phyloP scores from a whole-genome alignment of 2,113 vertebrate species.

The Morphnarchus princeps region DNA sequence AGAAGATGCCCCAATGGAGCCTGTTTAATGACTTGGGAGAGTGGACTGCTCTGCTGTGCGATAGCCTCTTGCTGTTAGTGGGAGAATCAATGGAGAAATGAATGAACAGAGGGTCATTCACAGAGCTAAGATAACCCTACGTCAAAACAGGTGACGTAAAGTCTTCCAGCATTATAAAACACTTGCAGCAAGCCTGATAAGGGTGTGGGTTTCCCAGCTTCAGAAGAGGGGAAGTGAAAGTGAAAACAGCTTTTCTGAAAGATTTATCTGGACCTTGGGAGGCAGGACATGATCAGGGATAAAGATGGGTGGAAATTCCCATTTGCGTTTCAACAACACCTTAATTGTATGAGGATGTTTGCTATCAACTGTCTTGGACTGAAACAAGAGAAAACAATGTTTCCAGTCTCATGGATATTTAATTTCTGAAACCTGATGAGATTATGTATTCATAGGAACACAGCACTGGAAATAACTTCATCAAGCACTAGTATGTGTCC shows the following conservation, averaged over 20 bases:
- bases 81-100: not conserved
- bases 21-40: not conserved
- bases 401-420: not conserved
- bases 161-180: not conserved
- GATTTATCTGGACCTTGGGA: not conserved
- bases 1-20: not conserved
- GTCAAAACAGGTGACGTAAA: not conserved
- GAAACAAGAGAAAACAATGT: not conserved
- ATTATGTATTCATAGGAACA: not conserved
- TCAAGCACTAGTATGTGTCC: not conserved
- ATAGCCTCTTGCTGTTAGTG: not conserved
- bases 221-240: not conserved
- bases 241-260: not conserved
- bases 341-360: not conserved
- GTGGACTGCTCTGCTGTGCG: not conserved
- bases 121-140: not conserved
- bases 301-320: not conserved
- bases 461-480: not conserved
- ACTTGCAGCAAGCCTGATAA: not conserved
- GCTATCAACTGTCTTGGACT: not conserved
- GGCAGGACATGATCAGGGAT: no score
- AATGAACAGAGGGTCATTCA: not conserved
- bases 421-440: not conserved
- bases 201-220: not conserved
- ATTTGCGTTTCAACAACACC: not conserved